Percentiles rank a stretch among this genome's conserved stretches.
These are phyloP conservation scores for Drosophila emarginata DNA, from an alignment of 2,888 invertebrate species.

Conservation along the genomic window DNA sequence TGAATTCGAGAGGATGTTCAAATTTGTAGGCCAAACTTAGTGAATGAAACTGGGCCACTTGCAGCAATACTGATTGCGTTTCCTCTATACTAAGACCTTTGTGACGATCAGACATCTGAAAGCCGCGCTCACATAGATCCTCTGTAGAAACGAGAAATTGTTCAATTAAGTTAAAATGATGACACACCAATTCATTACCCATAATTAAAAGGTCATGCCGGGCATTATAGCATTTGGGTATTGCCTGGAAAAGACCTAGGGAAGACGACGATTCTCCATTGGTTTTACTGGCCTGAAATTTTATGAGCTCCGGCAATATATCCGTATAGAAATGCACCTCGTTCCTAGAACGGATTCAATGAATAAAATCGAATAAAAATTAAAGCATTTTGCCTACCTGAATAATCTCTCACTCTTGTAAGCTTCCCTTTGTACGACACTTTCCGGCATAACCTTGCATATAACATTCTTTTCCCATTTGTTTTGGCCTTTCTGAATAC, in stretches of 20 bases:
- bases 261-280: slow-evolving; percentile 25
- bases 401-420: slow-evolving; percentile 88
- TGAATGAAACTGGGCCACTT: slow-evolving; percentile 86
- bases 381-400: slow-evolving; percentile 77
- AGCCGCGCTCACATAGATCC: slow-evolving; percentile 85
- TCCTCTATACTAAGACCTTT: slow-evolving; percentile 86
- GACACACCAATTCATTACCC: slow-evolving; percentile 66
- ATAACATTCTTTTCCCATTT: slow-evolving; percentile 87
- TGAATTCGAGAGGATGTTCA: slow-evolving; percentile 84
- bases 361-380: not conserved
- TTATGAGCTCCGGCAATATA: slow-evolving; percentile 86
- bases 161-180: too few relatives aligned
- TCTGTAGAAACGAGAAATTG: slow-evolving; percentile 80
- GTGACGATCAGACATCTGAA: slow-evolving; percentile 86
- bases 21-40: slow-evolving; percentile 86
- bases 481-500: slow-evolving; percentile 82
- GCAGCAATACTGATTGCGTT: slow-evolving; percentile 85
- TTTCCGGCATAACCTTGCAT: slow-evolving; percentile 88
- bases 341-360: slow-evolving; percentile 82
- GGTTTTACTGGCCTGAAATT: slow-evolving; percentile 83
- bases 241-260: slow-evolving; percentile 82
- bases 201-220: slow-evolving; percentile 84
- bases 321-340: slow-evolving; percentile 89
- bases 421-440: slow-evolving; percentile 85
- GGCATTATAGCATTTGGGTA: slow-evolving; percentile 86